Evolutionary conservation across 2,113 vertebrate species (phyloP).

Genomic region (Tachysurus vachellii): DNA sequence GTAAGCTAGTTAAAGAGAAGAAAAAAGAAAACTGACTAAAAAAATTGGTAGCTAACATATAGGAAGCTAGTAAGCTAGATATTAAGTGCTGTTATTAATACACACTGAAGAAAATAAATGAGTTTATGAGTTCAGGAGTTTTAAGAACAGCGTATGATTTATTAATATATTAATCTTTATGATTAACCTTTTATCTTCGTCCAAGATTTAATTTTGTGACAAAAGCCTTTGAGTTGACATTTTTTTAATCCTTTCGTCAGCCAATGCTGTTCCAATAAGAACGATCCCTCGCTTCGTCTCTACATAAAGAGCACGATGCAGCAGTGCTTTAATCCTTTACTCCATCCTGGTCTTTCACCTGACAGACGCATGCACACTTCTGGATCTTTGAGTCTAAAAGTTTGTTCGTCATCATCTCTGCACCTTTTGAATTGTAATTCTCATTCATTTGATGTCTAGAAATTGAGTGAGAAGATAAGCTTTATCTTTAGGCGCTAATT

Average conservation of each 20-base stretch:
- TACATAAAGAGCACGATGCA: not conserved
- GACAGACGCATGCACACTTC: not conserved
- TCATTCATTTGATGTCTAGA: not conserved
- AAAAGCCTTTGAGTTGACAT: no score
- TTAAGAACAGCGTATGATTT: not conserved
- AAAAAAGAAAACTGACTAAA: not conserved
- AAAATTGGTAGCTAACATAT: not conserved
- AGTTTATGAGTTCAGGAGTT: not conserved
- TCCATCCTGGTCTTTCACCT: not conserved
- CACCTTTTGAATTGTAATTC: not conserved
- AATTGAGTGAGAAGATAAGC: not conserved
- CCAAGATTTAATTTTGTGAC: no score
- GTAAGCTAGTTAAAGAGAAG: not conserved
- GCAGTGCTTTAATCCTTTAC: not conserved
- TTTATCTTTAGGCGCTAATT: no score
- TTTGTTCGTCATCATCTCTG: not conserved
- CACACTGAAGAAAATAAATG: not conserved
- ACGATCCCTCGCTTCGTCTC: not conserved
- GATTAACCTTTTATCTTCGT: no score
- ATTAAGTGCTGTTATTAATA: not conserved
- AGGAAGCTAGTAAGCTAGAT: not conserved
- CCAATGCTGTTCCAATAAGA: not conserved
- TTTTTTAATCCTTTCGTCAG: no score
- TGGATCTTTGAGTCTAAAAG: not conserved
- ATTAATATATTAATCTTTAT: no score